Percentiles rank a stretch among this genome's conserved stretches.
Evolutionary conservation across 2,888 invertebrate species (phyloP).

Genomic region (Pristionchus fissidentatus): DNA sequence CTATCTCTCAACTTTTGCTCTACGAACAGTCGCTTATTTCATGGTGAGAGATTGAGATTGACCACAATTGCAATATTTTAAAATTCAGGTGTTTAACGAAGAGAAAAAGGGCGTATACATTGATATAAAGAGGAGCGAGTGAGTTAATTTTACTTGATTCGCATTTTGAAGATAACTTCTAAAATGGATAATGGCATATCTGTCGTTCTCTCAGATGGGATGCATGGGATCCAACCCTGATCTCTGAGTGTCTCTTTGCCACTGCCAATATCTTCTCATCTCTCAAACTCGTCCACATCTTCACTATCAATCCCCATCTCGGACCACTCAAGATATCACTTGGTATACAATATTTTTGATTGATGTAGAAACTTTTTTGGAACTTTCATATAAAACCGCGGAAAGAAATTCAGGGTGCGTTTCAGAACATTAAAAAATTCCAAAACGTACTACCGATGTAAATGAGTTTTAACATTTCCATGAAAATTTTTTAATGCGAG

Average conservation of each 20-base stretch:
- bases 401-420: too few species aligned
- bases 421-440: neutral
- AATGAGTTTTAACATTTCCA: neutral
- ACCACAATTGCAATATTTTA: neutral
- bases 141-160: neutral
- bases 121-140: neutral
- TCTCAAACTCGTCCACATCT: conserved; percentile 90
- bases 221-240: conserved; percentile 97
- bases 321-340: conserved; percentile 93
- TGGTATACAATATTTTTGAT: conserved; percentile 78
- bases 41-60: conserved; percentile 81
- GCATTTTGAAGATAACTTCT: neutral
- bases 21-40: conserved; percentile 93
- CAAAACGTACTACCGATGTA: neutral
- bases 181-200: too few species aligned
- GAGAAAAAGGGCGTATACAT: neutral
- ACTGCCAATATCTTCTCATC: conserved; percentile 97
- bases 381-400: conserved; percentile 19
- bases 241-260: conserved; percentile 95
- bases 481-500: neutral
- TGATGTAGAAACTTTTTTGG: neutral
- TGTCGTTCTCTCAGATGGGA: conserved; percentile 83
- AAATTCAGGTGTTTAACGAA: conserved; percentile 2
- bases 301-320: conserved; percentile 92
- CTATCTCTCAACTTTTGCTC: conserved; percentile 95